Conservation (phyloP, 2,113 vertebrate species). For the Trachemys scripta region DNA sequence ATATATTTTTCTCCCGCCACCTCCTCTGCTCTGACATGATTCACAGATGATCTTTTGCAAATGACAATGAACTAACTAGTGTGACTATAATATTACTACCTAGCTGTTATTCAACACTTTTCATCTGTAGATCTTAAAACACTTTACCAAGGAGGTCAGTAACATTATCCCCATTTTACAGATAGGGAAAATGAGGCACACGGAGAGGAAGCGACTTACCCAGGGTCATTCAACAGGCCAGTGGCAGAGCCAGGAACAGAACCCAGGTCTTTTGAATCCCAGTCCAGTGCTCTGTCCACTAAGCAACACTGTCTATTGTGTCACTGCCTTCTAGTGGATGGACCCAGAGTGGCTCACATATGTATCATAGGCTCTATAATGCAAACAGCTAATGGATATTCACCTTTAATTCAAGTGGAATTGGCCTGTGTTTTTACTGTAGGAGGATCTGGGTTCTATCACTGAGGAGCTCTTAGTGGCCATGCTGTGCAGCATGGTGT, state of each 20-base stretch:
- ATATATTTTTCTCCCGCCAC: accelerated
- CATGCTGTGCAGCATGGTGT: background rate
- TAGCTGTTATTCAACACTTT: background rate
- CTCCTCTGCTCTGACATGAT: background rate
- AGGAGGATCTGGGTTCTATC: background rate
- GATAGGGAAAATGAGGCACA: background rate
- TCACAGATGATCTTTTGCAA: background rate
- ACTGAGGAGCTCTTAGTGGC: background rate
- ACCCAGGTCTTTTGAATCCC: background rate
- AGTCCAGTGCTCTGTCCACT: background rate
- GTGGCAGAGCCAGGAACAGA: background rate
- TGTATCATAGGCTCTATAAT: background rate
- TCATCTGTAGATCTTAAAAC: accelerated
- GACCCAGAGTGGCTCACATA: background rate
- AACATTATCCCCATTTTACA: background rate
- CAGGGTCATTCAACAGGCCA: background rate
- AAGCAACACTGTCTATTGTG: background rate
- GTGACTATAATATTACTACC: background rate
- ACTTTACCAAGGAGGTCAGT: background rate
- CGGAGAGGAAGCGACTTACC: background rate
- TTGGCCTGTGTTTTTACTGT: background rate
- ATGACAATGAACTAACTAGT: background rate
- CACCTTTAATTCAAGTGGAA: background rate
- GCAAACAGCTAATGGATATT: background rate
- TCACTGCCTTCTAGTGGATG: background rate